Conservation (phyloP, 2,888 invertebrate genomes). For the Zygaena filipendulae region DNA sequence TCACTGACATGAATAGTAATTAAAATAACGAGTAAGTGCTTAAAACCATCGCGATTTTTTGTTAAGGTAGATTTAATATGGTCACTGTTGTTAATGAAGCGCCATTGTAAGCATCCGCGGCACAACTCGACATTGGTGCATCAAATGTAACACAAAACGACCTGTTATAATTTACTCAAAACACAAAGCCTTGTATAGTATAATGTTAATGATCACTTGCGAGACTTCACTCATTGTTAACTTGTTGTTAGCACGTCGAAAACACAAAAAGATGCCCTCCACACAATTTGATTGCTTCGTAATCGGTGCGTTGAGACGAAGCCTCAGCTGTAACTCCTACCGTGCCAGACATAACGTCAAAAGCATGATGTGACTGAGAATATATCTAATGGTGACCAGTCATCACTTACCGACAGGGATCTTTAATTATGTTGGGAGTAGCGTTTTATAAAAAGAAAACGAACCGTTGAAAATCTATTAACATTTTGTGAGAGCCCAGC, state of each 20-base stretch:
- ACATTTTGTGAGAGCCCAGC: conserved; percentile 49
- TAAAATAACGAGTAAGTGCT: conserved; percentile 28
- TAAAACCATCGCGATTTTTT: conserved; percentile 32
- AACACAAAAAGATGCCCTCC: conserved; percentile 52
- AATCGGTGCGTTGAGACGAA: conserved; percentile 46
- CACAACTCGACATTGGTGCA: conserved; percentile 35
- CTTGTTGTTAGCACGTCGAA: conserved; percentile 63
- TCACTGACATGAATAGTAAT: conserved; percentile 25
- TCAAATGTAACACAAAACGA: conserved; percentile 51
- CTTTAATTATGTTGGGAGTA: conserved; percentile 52
- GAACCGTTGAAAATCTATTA: conserved; percentile 57
- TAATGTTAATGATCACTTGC: conserved; percentile 67
- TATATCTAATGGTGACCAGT: conserved; percentile 48
- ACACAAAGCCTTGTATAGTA: conserved; percentile 64
- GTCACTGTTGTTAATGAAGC: conserved; percentile 62
- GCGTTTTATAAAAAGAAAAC: conserved; percentile 48
- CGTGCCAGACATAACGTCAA: conserved; percentile 34
- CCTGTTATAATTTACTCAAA: conserved; percentile 69
- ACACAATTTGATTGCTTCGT: conserved; percentile 58
- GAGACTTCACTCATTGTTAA: conserved; percentile 56
- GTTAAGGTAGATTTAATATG: conserved; percentile 41
- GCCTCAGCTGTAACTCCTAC: too few species aligned
- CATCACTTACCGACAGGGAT: conserved; percentile 47
- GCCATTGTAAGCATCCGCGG: conserved; percentile 36
- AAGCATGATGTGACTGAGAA: conserved; percentile 40